Conservation (phyloP, 2,113 vertebrate species). For the Ardeotis arabs region DNA sequence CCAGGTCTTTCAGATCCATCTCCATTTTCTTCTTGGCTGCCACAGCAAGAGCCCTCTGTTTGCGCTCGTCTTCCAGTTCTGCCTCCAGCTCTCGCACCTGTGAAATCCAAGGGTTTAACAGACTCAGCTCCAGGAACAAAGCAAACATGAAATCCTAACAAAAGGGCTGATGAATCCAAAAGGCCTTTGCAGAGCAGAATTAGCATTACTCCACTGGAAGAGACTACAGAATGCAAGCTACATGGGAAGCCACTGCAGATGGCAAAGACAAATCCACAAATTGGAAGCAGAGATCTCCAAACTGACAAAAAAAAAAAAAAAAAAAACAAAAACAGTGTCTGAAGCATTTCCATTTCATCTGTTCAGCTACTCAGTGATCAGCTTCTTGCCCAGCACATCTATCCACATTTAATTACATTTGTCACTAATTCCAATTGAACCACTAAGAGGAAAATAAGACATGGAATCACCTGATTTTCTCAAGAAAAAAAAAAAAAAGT, state of each 20-base stretch:
- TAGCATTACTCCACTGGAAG: accelerated
- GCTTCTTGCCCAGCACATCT: neutral
- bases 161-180: too few species aligned
- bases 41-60: constrained; percentile 91
- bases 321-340: neutral
- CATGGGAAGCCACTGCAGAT: neutral
- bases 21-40: constrained; percentile 97
- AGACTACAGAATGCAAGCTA: neutral
- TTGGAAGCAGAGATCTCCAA: neutral
- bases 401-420: neutral
- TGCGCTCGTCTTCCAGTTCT: constrained; percentile 94
- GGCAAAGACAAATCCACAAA: neutral
- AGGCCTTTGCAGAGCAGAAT: neutral
- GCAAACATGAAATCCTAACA: neutral
- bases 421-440: neutral
- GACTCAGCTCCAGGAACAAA: neutral
- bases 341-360: neutral
- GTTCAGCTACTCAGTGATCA: neutral
- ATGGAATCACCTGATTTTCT: neutral
- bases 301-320: too few species aligned
- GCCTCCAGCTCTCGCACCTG: constrained; percentile 96
- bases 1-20: constrained; percentile 94
- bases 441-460: neutral
- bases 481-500: neutral
- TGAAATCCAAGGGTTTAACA: neutral